Evolutionary conservation across 2,113 vertebrate genomes (phyloP), one percentile per base, ranked within the genome.

Genomic region (Raphicerus campestris): DNA sequence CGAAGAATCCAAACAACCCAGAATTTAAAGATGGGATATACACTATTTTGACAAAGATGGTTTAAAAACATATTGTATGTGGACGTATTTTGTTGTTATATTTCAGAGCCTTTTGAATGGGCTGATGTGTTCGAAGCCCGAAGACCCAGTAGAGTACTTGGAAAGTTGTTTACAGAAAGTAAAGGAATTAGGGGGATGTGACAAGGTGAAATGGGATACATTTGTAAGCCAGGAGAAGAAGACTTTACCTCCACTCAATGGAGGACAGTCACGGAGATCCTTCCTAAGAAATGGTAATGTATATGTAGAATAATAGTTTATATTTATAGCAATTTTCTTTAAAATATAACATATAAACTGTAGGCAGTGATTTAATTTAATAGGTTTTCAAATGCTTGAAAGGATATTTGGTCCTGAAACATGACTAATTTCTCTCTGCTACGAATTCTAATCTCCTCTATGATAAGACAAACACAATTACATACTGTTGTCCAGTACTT

Each of bases 201-300:
- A 99, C 73, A 99, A 99, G 97, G 99, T 99, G 93, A 99, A 99
- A 86, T 99, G 99, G 99, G 99, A 99, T 93, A 99, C 99, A 24
- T 99, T 99, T 89, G 99, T 99, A 95, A 99, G 99, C 88, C 99
- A 99, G 97, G 99, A 99, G 98, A 99, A 99, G 99, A 99, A 99
- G 98, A 99, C 99, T 1, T 98, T 99, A 22, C 99, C 99, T 20
- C 99, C 99, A 0, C 99, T 99, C 90, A 99, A 99, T 7, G 99
- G 99, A 63, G 99, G 99, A 80, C 99, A 99, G 58, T 98, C 99
- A 32, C 99, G 99, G 75, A 99, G 99, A 97, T 99, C 99, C 49
- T 99, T 99, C 98, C 99, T 99, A 98, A 99, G 99, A 98, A 99
- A 99, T 88, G 99, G 99, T 99, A 99, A 99, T 96, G 97, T 97